phyloP scores from a whole-genome alignment of 2,113 vertebrate species.

The Hyla sarda region DNA sequence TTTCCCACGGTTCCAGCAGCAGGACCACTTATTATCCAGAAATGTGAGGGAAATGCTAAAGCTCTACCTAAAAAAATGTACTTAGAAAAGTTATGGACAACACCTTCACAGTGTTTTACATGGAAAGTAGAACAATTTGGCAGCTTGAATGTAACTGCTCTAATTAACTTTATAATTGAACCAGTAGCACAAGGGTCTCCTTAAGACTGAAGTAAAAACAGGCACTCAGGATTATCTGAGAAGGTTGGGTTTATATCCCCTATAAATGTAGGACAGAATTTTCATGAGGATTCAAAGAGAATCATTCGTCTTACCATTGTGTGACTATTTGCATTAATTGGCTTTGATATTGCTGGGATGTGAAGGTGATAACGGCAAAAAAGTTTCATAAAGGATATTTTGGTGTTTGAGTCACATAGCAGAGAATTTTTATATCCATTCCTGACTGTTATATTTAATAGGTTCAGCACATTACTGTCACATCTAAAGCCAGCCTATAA shows the following conservation, averaged over 20 bases:
- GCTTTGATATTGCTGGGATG: not conserved
- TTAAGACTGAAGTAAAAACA: not conserved
- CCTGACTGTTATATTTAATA: not conserved
- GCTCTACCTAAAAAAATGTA: constrained; percentile 12
- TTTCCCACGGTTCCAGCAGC: constrained; percentile 51
- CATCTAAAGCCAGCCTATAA: not conserved
- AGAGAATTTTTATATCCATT: not conserved
- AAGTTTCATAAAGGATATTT: not conserved
- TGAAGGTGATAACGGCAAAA: not conserved
- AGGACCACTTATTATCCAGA: constrained; percentile 48
- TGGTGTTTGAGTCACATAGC: not conserved
- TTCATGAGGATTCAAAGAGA: not conserved
- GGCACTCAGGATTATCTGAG: constrained; percentile 4
- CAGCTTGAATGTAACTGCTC: constrained; percentile 29
- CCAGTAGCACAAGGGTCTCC: not conserved
- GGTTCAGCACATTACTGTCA: not conserved
- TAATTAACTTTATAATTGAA: constrained; percentile 25
- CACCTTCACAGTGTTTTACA: constrained; percentile 6
- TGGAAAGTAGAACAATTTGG: not conserved
- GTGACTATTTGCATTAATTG: not conserved
- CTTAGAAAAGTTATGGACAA: constrained; percentile 23
- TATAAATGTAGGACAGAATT: not conserved
- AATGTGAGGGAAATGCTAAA: constrained; percentile 42
- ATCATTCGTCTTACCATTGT: not conserved
- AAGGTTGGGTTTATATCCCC: not conserved